Evolutionary conservation across 2,888 invertebrate genomes (phyloP), one percentile per base, ranked within the genome.

Genomic region (Calephelis perditalis): DNA sequence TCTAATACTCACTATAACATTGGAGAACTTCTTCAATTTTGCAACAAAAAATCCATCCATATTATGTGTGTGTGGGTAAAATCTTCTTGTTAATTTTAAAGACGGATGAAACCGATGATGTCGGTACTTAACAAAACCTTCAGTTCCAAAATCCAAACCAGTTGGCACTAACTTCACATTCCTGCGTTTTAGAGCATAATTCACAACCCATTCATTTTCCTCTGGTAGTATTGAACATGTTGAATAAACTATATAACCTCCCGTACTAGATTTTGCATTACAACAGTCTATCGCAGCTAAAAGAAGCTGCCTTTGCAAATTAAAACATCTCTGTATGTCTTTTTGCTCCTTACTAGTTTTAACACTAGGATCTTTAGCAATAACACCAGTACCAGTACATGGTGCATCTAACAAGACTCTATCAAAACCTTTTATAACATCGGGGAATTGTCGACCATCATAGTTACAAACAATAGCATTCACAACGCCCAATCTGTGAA

Each of bases 11-110:
- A 91, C 91, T 76, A 89, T 87, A 49, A 93, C 92, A 87, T 98
- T 97, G 0, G 97, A 97, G 79, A 98, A 96, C 79, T 99, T 99
- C 86, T 98, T 98, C 11, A 99, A 84, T 87, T 99, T 99, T 0
- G 99, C 99, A 2, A 99, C 98, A 89, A 95, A 99, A 84, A 99
- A 99, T 5, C 99, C 99, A 86, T 99, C 99, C 96, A 99, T 97
- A 79, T 99, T 99, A 80, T 99, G 98, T 4, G 96, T 95, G 79
- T 99, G 99, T 0, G 99, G 99, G 86, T 99, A 99, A 87, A 97
- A 98, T 59, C 99, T 92, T 77, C 94, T 93, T 0, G 98, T 96
- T 62, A 97, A 83, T 76, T 96, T 97, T 82, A 99, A 84, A 10
- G 96, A 95, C 0, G 97, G 97, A 83, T 99, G 98, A 88, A 97